Conservation (phyloP, 2,797 vertebrate species). For the Rhinella marina region DNA sequence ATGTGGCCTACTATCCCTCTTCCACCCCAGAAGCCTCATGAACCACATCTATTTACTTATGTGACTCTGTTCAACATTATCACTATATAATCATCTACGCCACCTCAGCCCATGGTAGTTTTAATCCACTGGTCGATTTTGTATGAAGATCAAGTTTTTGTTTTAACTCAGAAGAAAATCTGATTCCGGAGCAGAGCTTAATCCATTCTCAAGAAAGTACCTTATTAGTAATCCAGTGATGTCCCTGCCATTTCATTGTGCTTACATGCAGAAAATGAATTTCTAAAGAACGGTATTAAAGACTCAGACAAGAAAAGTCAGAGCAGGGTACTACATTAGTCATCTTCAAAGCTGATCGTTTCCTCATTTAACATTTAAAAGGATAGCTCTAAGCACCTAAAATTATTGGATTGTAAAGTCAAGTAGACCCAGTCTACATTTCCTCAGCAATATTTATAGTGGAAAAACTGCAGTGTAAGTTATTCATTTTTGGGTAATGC, state of each 20-base stretch:
- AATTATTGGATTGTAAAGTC: constrained; percentile 13
- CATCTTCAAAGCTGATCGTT: background rate
- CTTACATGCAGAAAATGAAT: constrained; percentile 51
- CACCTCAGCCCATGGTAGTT: no score
- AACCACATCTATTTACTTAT: no score
- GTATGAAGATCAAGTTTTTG: no score
- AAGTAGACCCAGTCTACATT: background rate
- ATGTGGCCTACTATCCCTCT: no score
- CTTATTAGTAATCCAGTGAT: constrained; percentile 41
- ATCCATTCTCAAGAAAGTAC: background rate
- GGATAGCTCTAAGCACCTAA: constrained; percentile 1
- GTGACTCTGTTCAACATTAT: no score
- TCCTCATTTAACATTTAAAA: constrained; percentile 3
- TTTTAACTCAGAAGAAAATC: background rate
- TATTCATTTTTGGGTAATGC: background rate
- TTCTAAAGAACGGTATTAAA: constrained; percentile 29
- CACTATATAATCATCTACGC: no score
- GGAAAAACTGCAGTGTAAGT: background rate
- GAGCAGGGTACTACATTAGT: background rate
- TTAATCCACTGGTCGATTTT: no score
- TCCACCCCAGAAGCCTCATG: no score
- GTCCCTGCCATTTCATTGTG: constrained; percentile 38
- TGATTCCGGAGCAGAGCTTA: background rate
- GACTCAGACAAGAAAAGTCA: constrained; percentile 21
- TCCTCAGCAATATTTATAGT: background rate